Base-by-base conservation (phyloP, 2,797 vertebrate genomes). In the Podarcis siculus region DNA sequence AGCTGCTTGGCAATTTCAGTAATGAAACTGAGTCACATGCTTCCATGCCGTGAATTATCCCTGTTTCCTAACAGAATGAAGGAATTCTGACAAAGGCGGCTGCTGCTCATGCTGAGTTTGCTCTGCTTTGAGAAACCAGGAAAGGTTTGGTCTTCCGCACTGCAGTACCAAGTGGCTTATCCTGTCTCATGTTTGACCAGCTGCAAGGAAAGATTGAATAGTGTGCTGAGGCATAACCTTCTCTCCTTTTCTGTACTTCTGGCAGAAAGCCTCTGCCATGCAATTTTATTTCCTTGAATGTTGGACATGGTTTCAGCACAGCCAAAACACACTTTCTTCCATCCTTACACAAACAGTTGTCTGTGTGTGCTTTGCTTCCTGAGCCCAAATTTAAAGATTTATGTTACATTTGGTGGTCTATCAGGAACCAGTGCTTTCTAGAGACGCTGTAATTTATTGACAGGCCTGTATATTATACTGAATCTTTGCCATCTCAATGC, bases 401-500 rank as follows among this genome's bases (percentile, higher is more conserved):
- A 30, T 39, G 8, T 90, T 75, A 30, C 83, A 30, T 58, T 82
- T 37, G 45, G 82, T 55, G 58, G 19, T 78, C 4, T n/a, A 77
- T n/a, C 73, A 69, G n/a, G 49, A 72, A 21, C 45, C 45, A 0
- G 23, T 82, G 9, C 83, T 92, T 87, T 71, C 61, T 66, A 3
- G 64, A 0, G 4, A 61, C 5, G 72, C 13, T 82, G 77, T 73
- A 39, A 66, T 32, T 58, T 42, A 27, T 19, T 1, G 1, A 79
- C 69, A 49, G 71, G 5, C 64, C 85, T 2, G 3, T 73, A 27
- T 75, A 55, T 49, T 86, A n/a, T 23, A n/a, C 69, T 86, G 25
- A 35, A 89, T 21, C n/a, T 61, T 92, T 87, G 42, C 25, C 83
- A 76, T 39, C 69, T 49, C 13, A 81, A 87, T 91, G 79, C 89